Evolutionary conservation across 2,888 invertebrate species (phyloP), one percentile per base, ranked within the genome.

Genomic region (Trichopoda pennipes): DNA sequence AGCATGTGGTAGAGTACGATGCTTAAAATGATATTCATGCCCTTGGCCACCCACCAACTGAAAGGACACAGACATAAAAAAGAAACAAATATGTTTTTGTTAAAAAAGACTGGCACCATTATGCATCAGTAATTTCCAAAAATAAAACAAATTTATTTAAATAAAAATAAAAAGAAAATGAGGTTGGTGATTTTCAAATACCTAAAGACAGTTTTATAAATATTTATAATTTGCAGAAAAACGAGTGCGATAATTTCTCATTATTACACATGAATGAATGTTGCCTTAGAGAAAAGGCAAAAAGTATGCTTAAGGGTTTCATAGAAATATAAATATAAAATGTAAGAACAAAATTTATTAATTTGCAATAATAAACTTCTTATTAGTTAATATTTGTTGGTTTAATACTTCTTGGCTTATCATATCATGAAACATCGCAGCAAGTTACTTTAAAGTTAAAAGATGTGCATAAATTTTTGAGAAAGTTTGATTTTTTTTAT

Each of bases 21-120:
- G 98, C 75, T 97, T 93, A 92, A 99, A 99, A 91, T 99, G 98
- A 92, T 96, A 99, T 91, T 98, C 98, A 85, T 94, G 95, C 86
- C 94, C 94, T 63, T 97, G 97, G 74, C 90, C 88, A 70, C 96
- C 96, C 88, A 98, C 93, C 80, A 99, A 93, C 99, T 99, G 93
- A 14, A 91, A 92, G 86, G 88, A 85, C 56, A 23, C 38, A 68
- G 69, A 53, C 44, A 77, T 58, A 53, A 73, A 79, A 66, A 63
- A 53, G 3, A 64, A 51, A 51, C 16, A 72, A 32, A 63, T 32
- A 38, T n/a, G 49, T 21, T 17, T 64, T 49, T 38, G 17, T 21
- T 55, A 69, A 44, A 17, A 16, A 17, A 7, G 28, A 44, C 49
- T 66, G 56, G n/a, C 49, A 51, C 42, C 49, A 51, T 51, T 58